Base-by-base conservation (phyloP, 2,797 vertebrate species). In the Sebastes hopkinsi region DNA sequence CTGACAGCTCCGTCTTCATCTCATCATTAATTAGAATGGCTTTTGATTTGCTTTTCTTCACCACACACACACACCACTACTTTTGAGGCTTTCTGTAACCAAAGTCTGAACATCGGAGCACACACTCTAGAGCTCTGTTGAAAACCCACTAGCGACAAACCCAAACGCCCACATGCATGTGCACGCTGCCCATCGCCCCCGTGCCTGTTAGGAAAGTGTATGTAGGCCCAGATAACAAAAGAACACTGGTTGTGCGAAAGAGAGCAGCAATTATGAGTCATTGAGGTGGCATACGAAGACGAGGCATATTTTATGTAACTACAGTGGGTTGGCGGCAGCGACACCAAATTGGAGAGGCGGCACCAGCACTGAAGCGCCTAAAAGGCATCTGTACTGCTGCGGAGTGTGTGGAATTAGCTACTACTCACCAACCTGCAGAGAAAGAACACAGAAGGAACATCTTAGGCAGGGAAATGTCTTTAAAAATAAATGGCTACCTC, bases 181-280 rank as follows among this genome's bases (percentile, higher is more conserved):
- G 81, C 68, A 25, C 18, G 72, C 76, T 82, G 87, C 75, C 87
- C 90, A 3, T 84, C 88, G 86, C 86, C 92, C 90, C 90, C 87
- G 8, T 80, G 85, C 84, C 86, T 85, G 87, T 83, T 85, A 64
- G 81, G 70, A 72, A 84, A 79, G 86, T 16, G 75, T 58, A 88
- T 61, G 92, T 92, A 70, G 92, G 91, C 91, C 87, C 56, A 14
- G 77, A 87, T 89, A 91, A 94, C 90, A 93, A 93, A 93, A 81
- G 91, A 88, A 79, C 81, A 20, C 86, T 4, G 88, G 88, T 87
- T 84, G 87, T 79, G 87, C 69, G 81, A 86, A 92, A 82, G 90
- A 94, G 92, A 89, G 90, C 88, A 83, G 91, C 91, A 94, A 92
- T 94, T 94, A 94, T 96, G 94, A 95, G 89, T 95, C 95, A 95